Evolutionary conservation across 2,888 invertebrate species (phyloP), one percentile per base, ranked within the genome.

Genomic region (Netelia melanura): DNA sequence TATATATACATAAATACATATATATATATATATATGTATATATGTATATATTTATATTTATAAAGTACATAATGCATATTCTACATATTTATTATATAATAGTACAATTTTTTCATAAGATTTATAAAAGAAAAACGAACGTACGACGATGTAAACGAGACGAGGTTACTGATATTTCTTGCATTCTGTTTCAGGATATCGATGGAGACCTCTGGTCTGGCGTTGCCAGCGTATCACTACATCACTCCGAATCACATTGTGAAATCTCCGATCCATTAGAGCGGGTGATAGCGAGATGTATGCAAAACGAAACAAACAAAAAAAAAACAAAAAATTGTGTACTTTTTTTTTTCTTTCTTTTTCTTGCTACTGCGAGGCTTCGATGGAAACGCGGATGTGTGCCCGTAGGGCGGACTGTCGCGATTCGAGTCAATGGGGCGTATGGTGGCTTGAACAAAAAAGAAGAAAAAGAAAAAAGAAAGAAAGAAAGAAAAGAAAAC

Each of bases 231-330:
- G 90, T 98, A 98, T 95, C 98, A 98, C 94, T 98, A 98, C 96
- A 97, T 98, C 95, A 97, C 98, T 90, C 98, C 98, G 89, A 98
- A 98, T 95, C 97, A 98, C 95, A 98, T 98, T 94, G 97, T 98
- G 93, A 98, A 98, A 95, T 97, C 98, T 90, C 97, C 98, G 93
- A 98, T 98, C 94, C 98, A 98, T 95, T 98, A 97, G 90, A 91
- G 89, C 88, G 76, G 67, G 81, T 70, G 80, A 86, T 81, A 38
- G 44, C 21, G 67, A 54, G 67, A 54, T 65, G 52, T 30, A 75
- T 67, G 38, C 44, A 80, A 74, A 48, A 17, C 17, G 17, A 17
- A 17, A 17, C 17, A 17, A 17, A 17, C 17, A 17, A 17, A 23
- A 17, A 17, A 23, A 21, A 61, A 30, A 56, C 14, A 17, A 62